Conservation (phyloP, 1,140 invertebrate species). For the Araneus ventricosus region DNA sequence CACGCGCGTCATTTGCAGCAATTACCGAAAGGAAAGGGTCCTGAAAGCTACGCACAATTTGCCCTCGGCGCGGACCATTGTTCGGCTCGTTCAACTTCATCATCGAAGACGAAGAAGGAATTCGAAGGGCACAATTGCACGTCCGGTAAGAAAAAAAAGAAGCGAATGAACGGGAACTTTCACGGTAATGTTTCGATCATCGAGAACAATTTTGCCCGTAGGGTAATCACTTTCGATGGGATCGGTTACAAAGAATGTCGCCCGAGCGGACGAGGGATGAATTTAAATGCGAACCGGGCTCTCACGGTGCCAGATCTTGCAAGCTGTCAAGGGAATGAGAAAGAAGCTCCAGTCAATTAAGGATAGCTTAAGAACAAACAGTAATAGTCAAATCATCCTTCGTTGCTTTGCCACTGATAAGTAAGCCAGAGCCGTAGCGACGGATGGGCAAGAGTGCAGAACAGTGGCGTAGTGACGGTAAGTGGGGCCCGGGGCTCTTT, state of each 20-base stretch:
- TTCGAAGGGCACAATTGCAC: not conserved
- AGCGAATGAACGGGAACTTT: not conserved
- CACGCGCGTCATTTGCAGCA: slow-evolving; percentile 1
- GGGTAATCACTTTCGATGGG: not conserved
- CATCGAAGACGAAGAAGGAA: not conserved
- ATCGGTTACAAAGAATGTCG: slow-evolving; percentile 14
- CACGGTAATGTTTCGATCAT: not conserved
- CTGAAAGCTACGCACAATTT: slow-evolving; percentile 8
- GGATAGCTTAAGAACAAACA: no score
- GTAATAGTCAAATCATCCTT: no score
- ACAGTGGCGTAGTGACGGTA: no score
- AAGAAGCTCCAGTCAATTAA: no score
- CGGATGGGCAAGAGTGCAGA: no score
- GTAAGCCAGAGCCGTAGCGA: no score
- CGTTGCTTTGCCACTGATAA: no score
- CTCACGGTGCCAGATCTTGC: not conserved
- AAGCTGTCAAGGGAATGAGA: no score
- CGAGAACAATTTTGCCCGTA: not conserved
- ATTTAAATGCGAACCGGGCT: not conserved
- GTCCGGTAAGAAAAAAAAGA: not conserved
- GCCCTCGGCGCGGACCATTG: not conserved
- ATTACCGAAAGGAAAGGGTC: not conserved
- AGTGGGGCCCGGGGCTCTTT: no score
- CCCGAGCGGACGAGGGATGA: not conserved
- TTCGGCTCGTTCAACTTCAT: not conserved